Evolutionary conservation across 2,797 vertebrate genomes (phyloP).

Genomic region (Vespertilio murinus): DNA sequence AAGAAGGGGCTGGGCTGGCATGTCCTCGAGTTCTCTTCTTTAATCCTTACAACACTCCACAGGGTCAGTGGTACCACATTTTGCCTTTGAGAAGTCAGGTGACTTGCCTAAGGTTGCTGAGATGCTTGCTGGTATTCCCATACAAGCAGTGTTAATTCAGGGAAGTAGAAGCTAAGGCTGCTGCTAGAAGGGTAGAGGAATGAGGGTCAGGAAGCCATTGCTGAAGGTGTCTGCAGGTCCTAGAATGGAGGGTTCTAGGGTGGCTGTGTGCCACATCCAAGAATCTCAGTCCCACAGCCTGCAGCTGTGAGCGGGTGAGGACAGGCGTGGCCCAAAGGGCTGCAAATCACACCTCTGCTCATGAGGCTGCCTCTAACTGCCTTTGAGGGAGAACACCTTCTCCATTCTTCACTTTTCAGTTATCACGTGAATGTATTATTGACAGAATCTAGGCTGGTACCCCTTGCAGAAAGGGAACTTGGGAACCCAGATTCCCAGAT

Average conservation of each 20-base stretch:
- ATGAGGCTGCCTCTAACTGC: rapidly evolving
- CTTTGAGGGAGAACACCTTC: not conserved
- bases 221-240: not conserved
- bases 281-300: not conserved
- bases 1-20: not conserved
- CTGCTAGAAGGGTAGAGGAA: not conserved
- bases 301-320: not conserved
- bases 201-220: not conserved
- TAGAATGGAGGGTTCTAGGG: not conserved
- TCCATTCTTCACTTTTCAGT: not conserved
- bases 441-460: not conserved
- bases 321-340: rapidly evolving
- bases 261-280: not conserved
- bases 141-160: not conserved
- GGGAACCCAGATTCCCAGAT: not conserved
- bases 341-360: not conserved
- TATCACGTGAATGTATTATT: not conserved
- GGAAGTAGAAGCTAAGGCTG: not conserved
- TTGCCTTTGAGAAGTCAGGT: not conserved
- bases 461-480: not conserved
- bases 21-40: not conserved
- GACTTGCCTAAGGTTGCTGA: not conserved
- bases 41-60: not conserved
- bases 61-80: not conserved
- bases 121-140: too few relatives aligned